A percentile compares a stretch with the other conserved stretches of the same genome.
Evolutionary conservation across 2,113 vertebrate species (phyloP).

Genomic region (Rissa tridactyla): DNA sequence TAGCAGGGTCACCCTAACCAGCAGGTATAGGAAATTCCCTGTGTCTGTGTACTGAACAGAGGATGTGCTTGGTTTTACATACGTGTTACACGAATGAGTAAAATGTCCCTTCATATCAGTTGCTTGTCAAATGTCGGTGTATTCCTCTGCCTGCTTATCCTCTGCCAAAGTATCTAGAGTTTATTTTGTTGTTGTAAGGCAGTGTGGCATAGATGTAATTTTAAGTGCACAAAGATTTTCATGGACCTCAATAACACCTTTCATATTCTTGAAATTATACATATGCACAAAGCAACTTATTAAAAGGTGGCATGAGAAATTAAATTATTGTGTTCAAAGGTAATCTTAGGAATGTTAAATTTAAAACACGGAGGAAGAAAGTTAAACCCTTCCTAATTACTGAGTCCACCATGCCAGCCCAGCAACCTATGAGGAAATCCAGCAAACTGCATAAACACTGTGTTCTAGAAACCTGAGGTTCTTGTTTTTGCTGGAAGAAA

Average conservation of each 20-base stretch:
- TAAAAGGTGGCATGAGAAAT: not conserved
- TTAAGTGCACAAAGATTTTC: not conserved
- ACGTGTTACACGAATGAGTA: not conserved
- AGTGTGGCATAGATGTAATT: not conserved
- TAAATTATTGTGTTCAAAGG: not conserved
- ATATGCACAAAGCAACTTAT: not conserved
- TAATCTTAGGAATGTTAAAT: not conserved
- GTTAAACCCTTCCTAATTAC: not conserved
- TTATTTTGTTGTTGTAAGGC: not conserved
- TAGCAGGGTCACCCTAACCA: not conserved
- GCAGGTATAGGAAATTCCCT: not conserved
- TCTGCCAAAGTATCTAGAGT: not conserved
- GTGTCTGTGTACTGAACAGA: not conserved
- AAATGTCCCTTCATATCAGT: not conserved
- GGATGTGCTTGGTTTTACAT: not conserved
- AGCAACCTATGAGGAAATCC: conserved; percentile 16
- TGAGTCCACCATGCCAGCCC: not conserved
- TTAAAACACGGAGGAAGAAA: not conserved
- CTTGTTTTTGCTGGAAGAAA: conserved; percentile 1
- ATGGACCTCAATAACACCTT: not conserved
- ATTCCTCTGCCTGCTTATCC: not conserved
- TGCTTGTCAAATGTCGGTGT: not conserved
- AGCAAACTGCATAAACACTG: not conserved
- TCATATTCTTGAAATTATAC: not conserved
- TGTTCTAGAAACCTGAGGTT: not conserved